phyloP scores from a whole-genome alignment of 2,113 vertebrate species.

The Paracanthobrama guichenoti region DNA sequence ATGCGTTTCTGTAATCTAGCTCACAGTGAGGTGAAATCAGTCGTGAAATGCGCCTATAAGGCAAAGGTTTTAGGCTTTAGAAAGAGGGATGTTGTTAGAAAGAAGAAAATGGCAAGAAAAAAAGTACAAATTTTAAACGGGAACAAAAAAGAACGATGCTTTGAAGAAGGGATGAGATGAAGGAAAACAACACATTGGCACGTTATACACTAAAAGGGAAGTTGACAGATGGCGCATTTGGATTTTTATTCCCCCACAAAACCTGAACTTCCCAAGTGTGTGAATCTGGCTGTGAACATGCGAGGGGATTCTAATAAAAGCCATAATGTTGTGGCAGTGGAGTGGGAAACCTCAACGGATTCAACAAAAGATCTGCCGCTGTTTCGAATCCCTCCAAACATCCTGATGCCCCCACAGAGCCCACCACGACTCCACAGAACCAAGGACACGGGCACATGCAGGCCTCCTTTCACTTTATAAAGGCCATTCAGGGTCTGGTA shows the following conservation, averaged over 20 bases:
- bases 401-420: conserved; percentile 13
- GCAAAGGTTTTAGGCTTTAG: conserved; percentile 54
- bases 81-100: neutral
- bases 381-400: conserved; percentile 1
- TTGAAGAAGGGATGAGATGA: conserved; percentile 1
- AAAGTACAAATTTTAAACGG: neutral
- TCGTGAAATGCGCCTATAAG: conserved; percentile 57
- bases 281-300: conserved; percentile 35
- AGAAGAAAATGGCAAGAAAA: neutral
- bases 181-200: neutral
- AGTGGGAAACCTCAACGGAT: conserved; percentile 33
- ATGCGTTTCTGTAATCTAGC: conserved; percentile 58
- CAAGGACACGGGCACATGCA: conserved; percentile 14
- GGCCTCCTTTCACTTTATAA: neutral
- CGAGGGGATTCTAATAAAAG: conserved; percentile 46
- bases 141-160: neutral
- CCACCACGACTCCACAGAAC: conserved; percentile 11
- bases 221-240: conserved; percentile 25
- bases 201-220: conserved; percentile 23
- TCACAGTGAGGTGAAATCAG: conserved; percentile 59
- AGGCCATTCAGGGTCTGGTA: neutral
- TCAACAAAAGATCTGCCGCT: conserved; percentile 39
- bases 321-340: conserved; percentile 39
- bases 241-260: conserved; percentile 17
- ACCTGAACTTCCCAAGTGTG: conserved; percentile 29